Conservation (phyloP, 2,113 vertebrate species). For the Pollimyrus isidori region DNA sequence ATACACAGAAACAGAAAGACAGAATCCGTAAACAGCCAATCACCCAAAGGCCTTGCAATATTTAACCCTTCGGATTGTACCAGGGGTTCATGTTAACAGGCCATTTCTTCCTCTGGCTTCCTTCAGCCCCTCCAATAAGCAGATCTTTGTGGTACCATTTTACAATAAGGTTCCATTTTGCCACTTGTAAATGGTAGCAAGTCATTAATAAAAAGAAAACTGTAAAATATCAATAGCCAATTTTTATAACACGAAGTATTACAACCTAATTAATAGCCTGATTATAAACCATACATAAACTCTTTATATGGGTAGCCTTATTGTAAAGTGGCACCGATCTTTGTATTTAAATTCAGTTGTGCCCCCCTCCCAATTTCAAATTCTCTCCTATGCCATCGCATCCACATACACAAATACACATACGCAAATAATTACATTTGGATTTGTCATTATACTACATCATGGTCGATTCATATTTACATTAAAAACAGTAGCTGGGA, state of each 20-base stretch:
- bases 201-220: too few relatives aligned
- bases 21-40: not conserved
- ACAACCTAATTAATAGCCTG: too few relatives aligned
- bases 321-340: not conserved
- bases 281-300: too few relatives aligned
- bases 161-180: too few relatives aligned
- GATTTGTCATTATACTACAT: not conserved
- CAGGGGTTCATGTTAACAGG: too few relatives aligned
- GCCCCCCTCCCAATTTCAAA: not conserved
- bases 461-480: not conserved
- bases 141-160: not conserved
- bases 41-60: not conserved
- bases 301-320: not conserved
- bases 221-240: too few relatives aligned
- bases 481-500: not conserved
- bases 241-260: too few relatives aligned
- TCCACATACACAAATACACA: not conserved
- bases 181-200: too few relatives aligned
- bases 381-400: not conserved
- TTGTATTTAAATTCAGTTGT: not conserved
- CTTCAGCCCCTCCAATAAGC: not conserved
- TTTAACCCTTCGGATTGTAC: not conserved
- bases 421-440: not conserved
- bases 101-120: not conserved
- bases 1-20: not conserved